phyloP scores from a whole-genome alignment of 2,797 vertebrate species.

The Chloroceryle amazona region DNA sequence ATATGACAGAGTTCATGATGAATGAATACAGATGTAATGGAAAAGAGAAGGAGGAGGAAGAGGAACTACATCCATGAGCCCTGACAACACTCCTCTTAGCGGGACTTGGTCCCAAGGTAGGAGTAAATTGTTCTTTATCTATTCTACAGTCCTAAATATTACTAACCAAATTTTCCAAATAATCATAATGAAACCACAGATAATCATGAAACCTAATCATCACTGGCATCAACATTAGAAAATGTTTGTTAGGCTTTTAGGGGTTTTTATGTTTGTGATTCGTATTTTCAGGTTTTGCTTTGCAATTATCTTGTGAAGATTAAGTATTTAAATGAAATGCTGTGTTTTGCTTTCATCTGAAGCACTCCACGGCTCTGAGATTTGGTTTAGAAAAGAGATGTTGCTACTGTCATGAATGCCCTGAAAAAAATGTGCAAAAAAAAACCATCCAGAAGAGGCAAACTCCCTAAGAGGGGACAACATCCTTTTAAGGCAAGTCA shows the following conservation, averaged over 20 bases:
- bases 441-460: not conserved
- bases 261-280: not conserved
- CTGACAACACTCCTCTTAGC: not conserved
- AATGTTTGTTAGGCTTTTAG: not conserved
- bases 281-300: not conserved
- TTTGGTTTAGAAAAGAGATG: not conserved
- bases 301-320: not conserved
- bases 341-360: not conserved
- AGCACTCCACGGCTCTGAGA: not conserved
- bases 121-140: not conserved
- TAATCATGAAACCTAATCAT: constrained; percentile 1
- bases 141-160: not conserved
- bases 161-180: constrained; percentile 45
- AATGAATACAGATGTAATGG: not conserved
- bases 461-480: not conserved
- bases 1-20: not conserved
- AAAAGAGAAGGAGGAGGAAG: not conserved
- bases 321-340: not conserved
- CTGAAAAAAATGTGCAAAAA: not conserved
- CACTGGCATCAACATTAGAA: not conserved
- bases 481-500: not conserved
- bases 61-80: not conserved
- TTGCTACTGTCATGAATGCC: not conserved
- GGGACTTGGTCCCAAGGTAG: not conserved
- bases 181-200: constrained; percentile 52